Conservation (phyloP, 2,113 vertebrate species). For the Lonchura striata region DNA sequence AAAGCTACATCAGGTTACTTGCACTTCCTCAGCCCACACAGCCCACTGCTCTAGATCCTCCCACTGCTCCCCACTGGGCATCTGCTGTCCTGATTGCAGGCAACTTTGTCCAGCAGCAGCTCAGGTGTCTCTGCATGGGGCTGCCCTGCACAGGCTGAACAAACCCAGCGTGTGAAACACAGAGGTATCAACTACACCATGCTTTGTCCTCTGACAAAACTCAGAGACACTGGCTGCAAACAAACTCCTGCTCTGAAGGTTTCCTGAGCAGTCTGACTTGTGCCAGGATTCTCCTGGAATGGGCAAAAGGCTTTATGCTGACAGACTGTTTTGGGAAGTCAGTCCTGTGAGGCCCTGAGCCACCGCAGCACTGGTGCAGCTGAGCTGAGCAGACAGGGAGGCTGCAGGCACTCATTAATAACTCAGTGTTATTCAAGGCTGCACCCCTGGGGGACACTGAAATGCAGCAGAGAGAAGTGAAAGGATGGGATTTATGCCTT, state of each 20-base stretch:
- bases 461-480: background rate
- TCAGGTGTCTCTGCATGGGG: background rate
- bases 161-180: background rate
- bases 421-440: background rate
- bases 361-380: fast-evolving
- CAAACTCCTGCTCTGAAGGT: background rate
- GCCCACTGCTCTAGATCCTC: background rate
- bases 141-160: background rate
- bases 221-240: background rate
- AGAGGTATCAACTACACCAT: background rate
- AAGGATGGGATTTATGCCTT: background rate
- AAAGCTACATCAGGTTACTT: background rate
- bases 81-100: background rate
- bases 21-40: background rate
- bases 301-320: background rate
- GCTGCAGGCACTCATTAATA: background rate
- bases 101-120: background rate
- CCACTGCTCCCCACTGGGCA: background rate
- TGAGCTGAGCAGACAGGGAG: background rate
- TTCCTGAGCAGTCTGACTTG: background rate
- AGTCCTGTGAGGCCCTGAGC: background rate
- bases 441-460: background rate
- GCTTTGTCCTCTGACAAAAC: background rate
- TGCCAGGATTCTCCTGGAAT: background rate
- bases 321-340: background rate